Conservation (phyloP, 2,888 invertebrate species). For the Aromia moschata region DNA sequence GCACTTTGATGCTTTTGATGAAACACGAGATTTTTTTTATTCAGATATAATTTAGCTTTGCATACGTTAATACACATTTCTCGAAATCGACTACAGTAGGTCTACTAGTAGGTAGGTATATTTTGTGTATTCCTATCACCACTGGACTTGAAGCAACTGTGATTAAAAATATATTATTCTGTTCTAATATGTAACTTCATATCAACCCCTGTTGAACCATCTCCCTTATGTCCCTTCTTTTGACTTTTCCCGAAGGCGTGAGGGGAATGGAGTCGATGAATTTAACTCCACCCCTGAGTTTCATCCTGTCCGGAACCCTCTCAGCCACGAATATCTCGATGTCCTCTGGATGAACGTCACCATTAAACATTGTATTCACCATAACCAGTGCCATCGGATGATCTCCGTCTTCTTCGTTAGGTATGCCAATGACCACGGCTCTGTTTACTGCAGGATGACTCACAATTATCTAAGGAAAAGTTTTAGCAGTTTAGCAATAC, state of each 20-base stretch:
- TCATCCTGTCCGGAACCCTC: slow-evolving; percentile 52
- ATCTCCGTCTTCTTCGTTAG: slow-evolving; percentile 55
- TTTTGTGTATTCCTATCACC: too few species aligned
- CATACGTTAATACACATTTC: too few species aligned
- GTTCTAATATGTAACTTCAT: too few species aligned
- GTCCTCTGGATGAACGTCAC: slow-evolving; percentile 44
- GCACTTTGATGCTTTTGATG: too few species aligned
- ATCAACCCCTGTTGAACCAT: slow-evolving; percentile 42
- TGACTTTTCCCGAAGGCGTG: slow-evolving; percentile 57
- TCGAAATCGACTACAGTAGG: too few species aligned
- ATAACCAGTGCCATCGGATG: slow-evolving; percentile 53
- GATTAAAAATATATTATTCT: too few species aligned
- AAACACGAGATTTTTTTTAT: too few species aligned
- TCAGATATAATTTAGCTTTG: too few species aligned
- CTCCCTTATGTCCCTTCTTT: slow-evolving; percentile 41
- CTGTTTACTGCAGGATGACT: slow-evolving; percentile 52
- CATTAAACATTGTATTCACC: slow-evolving; percentile 28
- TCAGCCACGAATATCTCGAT: slow-evolving; percentile 50
- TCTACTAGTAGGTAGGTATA: too few species aligned
- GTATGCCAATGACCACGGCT: slow-evolving; percentile 53
- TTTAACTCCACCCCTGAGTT: slow-evolving; percentile 55
- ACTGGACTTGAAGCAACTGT: too few species aligned
- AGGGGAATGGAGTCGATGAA: slow-evolving; percentile 50
- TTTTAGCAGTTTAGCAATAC: too few species aligned
- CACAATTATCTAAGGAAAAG: slow-evolving; percentile 44